Evolutionary conservation across 2,797 vertebrate species (phyloP).

Genomic region (Jordanella pulchra): DNA sequence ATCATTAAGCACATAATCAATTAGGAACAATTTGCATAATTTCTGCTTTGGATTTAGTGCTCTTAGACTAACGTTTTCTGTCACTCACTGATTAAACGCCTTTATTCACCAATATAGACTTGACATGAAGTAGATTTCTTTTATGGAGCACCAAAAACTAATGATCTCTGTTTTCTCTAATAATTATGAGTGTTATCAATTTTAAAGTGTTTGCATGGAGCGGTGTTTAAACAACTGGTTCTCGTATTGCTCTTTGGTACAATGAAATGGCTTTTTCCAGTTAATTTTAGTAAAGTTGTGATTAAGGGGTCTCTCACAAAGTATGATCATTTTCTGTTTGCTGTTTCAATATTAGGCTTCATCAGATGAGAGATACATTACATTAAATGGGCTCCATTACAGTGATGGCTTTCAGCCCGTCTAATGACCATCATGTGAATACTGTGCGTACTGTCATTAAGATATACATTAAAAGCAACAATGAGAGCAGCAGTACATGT

Average conservation of each 20-base stretch:
- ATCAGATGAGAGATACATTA: constrained; percentile 4
- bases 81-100: constrained; percentile 5
- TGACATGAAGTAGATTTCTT: not conserved
- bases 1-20: constrained; percentile 26
- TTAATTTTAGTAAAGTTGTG: not conserved
- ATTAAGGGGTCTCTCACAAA: not conserved
- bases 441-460: not conserved
- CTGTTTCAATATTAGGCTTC: not conserved
- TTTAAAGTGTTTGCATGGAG: too few relatives aligned
- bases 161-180: not conserved
- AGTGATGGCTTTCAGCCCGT: not conserved
- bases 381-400: not conserved
- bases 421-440: not conserved
- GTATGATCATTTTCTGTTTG: not conserved
- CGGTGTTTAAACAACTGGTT: not conserved
- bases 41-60: constrained; percentile 22
- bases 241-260: not conserved
- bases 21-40: constrained; percentile 33
- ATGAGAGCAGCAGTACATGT: not conserved
- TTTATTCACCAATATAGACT: not conserved
- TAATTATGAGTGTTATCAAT: not conserved
- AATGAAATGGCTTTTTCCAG: not conserved
- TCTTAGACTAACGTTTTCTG: constrained; percentile 8
- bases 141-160: not conserved
- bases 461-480: not conserved